phyloP scores from a whole-genome alignment of 64 coral and sea anemone species.

The Actinia equina region DNA sequence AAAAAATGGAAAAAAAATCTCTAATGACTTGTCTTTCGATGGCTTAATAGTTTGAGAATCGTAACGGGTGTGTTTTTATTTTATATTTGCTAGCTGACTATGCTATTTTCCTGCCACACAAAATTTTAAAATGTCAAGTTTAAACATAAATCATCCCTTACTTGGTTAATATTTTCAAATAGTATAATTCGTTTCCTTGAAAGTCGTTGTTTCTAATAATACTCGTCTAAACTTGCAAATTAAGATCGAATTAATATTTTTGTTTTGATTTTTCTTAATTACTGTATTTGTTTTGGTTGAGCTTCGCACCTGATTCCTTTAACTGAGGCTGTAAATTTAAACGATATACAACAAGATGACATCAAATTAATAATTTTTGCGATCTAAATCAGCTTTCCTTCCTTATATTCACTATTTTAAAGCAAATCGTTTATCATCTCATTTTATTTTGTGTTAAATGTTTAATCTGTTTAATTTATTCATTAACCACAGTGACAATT shows the following conservation, averaged over 20 bases:
- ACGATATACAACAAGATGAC: neutral
- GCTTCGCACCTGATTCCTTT: too few relatives aligned
- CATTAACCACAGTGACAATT: too few relatives aligned
- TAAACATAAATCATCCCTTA: neutral
- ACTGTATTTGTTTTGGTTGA: neutral
- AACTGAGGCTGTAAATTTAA: neutral
- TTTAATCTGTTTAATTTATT: too few relatives aligned
- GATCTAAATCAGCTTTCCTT: too few relatives aligned
- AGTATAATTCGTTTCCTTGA: neutral
- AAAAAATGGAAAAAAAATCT: neutral
- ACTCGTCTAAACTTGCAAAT: neutral
- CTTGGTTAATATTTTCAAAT: neutral
- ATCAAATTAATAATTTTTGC: neutral
- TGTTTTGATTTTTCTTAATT: neutral
- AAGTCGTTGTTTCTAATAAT: neutral
- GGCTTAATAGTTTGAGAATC: neutral
- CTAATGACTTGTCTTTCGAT: neutral
- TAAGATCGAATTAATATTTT: conserved; percentile 1
- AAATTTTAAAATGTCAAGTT: neutral
- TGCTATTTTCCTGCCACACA: neutral
- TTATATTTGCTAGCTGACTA: neutral
- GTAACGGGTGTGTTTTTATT: neutral
- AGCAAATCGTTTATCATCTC: too few relatives aligned
- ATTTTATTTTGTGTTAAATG: too few relatives aligned
- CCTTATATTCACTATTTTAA: too few relatives aligned